Evolutionary conservation across 1,140 invertebrate species (phyloP), one percentile per base, ranked within the genome.

Genomic region (Nasonia longicornis): DNA sequence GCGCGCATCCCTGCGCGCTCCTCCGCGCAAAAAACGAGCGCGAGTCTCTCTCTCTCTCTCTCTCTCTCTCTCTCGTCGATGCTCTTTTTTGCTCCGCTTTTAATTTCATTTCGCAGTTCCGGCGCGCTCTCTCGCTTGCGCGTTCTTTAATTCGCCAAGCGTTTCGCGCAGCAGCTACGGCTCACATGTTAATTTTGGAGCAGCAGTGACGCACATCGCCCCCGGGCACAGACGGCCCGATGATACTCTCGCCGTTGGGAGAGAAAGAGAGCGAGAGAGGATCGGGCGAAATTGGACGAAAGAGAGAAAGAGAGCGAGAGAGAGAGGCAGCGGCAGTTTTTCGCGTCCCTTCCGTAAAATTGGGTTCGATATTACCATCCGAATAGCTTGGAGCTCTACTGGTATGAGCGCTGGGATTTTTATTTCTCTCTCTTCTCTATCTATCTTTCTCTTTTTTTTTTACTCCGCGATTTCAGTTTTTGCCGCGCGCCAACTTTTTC

Each of bases 131-230:
- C 22, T 64, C 4, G 52, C 63, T 76, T 74, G 3, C 29, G 31
- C 52, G 16, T 75, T 74, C 67, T 75, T 80, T 80, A 80, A 80
- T 58, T 76, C 29, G 31, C 84, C 52, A 85, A 85, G 38, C 63
- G 66, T 88, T 87, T 87, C 85, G 87, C 52, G 52, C 20, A 58
- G 52, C 52, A 58, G 52, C 52, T 58, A 58, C 52, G 52, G 52
- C 84, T 88, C 88, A 86, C 87, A 89, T 89, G 87, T 89, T 89
- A 89, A 90, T 89, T 89, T 90, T 89, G 85, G 85, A 85, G 84
- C 85, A 38, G 67, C n/a, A 73, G 58, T 38, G 63, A 88, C 85
- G 85, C 86, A 83, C 79, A 83, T 84, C 80, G 81, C 82, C 88
- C 88, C 79, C 81, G 83, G 83, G 88, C 85, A 89, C 85, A 88